Conservation (phyloP, 1,140 invertebrate genomes). For the Leptinotarsa defecta region DNA sequence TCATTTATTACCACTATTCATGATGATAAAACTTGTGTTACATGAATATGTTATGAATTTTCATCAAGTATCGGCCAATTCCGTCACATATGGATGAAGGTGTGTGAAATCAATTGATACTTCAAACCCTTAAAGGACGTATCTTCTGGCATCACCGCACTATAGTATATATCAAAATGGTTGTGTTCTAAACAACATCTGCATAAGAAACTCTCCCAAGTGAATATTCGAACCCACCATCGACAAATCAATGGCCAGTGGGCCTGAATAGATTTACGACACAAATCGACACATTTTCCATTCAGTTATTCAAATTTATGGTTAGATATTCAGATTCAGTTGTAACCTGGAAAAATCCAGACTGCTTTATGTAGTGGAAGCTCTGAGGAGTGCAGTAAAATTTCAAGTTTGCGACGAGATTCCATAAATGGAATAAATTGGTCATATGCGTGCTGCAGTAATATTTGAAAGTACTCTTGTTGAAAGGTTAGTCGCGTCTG, state of each 20-base stretch:
- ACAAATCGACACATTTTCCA: slow-evolving; percentile 35
- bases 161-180: too few relatives aligned
- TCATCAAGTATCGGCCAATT: too few relatives aligned
- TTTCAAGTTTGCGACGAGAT: background rate
- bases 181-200: too few relatives aligned
- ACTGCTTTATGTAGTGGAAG: background rate
- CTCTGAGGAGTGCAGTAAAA: background rate
- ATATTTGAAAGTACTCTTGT: background rate
- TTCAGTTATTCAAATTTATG: slow-evolving; percentile 41
- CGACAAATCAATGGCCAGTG: background rate
- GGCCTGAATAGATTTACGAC: slow-evolving; percentile 33
- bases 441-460: background rate
- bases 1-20: too few relatives aligned
- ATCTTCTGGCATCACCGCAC: too few relatives aligned
- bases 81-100: too few relatives aligned
- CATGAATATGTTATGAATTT: too few relatives aligned
- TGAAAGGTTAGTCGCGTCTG: too few relatives aligned
- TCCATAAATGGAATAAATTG: slow-evolving; percentile 1
- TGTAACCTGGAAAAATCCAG: background rate
- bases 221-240: background rate
- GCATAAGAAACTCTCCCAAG: background rate
- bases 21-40: too few relatives aligned
- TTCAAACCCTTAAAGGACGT: too few relatives aligned
- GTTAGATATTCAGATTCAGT: slow-evolving; percentile 33
- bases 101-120: too few relatives aligned